Evolutionary conservation across 2,113 vertebrate species (phyloP), one percentile per base, ranked within the genome.

Genomic region (Pterocles gutturalis): DNA sequence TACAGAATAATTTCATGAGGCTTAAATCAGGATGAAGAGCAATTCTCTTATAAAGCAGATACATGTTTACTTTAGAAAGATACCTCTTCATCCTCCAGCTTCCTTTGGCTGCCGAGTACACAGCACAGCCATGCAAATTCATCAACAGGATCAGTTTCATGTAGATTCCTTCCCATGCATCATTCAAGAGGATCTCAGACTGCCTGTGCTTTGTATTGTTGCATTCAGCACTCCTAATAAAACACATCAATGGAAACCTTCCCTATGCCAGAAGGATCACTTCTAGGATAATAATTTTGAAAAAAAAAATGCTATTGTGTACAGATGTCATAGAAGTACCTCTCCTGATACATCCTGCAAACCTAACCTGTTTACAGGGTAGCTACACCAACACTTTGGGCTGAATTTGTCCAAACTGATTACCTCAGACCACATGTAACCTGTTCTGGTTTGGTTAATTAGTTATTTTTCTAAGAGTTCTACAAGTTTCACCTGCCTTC

Each of bases 101-200:
- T 93, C 92, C 87, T 85, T 78, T 87, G 61, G 53, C 71, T 92
- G 89, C 88, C 41, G 41, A 91, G 91, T 78, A 89, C 24, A 85
- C 55, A 93, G 80, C 85, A 80, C 0, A 89, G 72, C 76, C 86
- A 95, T 92, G 94, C 78, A 97, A 96, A 97, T 80, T 53, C 51
- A 92, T 82, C 95, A 67, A 43, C 19, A 43, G 93, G 96, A 98
- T 97, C 97, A 41, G 86, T 97, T 97, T 97, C 98, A 95, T 0
- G 0, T 31, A 80, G 91, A 88, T 98, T 97, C 98, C 96, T 97
- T 55, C 21, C 70, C 98, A 98, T 98, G 91, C 92, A 98, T 98
- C 96, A 98, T 98, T 98, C 89, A 98, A 73, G 90, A 97, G 91
- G 73, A 80, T 96, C 97, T 98, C 95, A 95, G 94, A 62, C 91